phyloP scores from a whole-genome alignment of 2,797 vertebrate species.

The Pelochelys cantorii region DNA sequence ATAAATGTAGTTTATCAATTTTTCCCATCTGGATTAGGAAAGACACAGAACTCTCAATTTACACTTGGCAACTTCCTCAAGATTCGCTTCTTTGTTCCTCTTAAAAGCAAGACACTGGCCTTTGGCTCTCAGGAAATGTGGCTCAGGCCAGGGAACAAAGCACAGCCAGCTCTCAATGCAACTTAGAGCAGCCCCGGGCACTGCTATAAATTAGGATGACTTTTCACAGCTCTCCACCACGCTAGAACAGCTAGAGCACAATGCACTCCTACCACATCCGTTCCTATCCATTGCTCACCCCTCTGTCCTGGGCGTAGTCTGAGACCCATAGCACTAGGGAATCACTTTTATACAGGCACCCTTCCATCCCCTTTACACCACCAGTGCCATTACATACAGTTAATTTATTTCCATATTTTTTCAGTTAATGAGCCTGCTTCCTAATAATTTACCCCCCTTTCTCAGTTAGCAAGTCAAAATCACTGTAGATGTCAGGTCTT shows the following conservation, averaged over 20 bases:
- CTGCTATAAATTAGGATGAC: fast-evolving
- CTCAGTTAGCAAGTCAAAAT: background rate
- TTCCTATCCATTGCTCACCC: background rate
- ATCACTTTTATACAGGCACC: background rate
- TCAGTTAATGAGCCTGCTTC: fast-evolving
- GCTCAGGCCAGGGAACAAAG: background rate
- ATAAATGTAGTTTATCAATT: background rate
- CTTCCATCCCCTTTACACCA: fast-evolving
- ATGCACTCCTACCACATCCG: fast-evolving
- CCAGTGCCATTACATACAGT: fast-evolving
- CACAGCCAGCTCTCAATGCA: fast-evolving
- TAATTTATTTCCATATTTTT: fast-evolving
- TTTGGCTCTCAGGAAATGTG: background rate
- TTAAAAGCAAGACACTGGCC: fast-evolving
- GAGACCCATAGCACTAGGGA: fast-evolving
- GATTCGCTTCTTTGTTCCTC: background rate
- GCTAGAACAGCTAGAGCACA: background rate
- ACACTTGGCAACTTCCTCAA: fast-evolving
- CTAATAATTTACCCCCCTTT: fast-evolving
- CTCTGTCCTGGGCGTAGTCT: background rate
- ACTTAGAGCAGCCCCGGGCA: fast-evolving
- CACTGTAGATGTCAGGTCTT: background rate
- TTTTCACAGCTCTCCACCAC: background rate
- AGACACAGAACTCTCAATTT: background rate
- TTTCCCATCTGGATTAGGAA: background rate